Evolutionary conservation across 2,797 vertebrate genomes (phyloP).

Genomic region (Natrix natrix): DNA sequence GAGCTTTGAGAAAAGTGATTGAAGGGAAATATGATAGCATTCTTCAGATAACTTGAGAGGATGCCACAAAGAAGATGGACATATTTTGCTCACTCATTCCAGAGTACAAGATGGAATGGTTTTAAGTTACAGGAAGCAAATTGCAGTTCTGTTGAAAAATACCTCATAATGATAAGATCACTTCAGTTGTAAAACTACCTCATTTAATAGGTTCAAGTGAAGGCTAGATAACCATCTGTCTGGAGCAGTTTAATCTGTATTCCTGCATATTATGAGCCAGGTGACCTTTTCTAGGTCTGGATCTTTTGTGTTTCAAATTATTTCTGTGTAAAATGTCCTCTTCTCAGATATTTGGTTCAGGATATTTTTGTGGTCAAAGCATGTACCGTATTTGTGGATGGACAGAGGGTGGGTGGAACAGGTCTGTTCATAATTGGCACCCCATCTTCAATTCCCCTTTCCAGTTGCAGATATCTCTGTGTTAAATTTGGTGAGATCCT

Average conservation of each 20-base stretch:
- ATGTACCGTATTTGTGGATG: neutral
- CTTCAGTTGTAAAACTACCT: neutral
- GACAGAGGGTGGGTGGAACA: neutral
- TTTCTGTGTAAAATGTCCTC: slow-evolving; percentile 27
- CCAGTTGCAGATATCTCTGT: neutral
- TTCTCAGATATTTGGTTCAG: slow-evolving; percentile 36
- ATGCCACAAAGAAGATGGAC: neutral
- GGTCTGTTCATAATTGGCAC: neutral
- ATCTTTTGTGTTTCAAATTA: neutral
- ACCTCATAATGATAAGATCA: neutral
- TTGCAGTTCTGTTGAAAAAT: neutral
- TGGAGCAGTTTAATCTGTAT: neutral
- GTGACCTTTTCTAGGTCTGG: neutral
- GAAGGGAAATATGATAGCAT: neutral
- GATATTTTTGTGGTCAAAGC: neutral
- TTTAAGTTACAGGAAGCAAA: neutral
- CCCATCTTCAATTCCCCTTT: neutral
- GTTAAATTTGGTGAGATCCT: neutral
- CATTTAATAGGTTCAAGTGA: neutral
- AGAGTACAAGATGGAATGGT: neutral
- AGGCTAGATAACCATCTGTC: neutral
- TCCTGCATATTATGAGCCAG: neutral
- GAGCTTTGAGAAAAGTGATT: neutral
- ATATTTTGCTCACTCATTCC: neutral
- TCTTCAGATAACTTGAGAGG: neutral